A percentile compares a stretch with the other conserved stretches of the same genome.
Conservation (phyloP, 1,140 invertebrate genomes). For the Aphelenchoides fujianensis region DNA sequence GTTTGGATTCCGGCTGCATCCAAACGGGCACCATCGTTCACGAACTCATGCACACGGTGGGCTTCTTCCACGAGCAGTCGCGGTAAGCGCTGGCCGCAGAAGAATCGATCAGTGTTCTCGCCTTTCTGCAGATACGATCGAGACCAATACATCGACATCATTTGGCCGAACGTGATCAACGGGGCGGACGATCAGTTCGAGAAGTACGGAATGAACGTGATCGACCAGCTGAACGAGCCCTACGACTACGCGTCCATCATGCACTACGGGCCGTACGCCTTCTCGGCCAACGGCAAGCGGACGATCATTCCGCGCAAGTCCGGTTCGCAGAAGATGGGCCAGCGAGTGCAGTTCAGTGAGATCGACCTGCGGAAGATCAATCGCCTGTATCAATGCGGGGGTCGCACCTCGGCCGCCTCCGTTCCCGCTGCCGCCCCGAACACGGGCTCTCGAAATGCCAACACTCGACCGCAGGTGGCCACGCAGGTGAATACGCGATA, state of each 20-base stretch:
- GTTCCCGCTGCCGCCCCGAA: background rate
- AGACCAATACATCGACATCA: constrained; percentile 59
- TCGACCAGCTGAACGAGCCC: constrained; percentile 54
- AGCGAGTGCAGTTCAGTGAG: constrained; percentile 64
- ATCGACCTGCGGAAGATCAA: constrained; percentile 66
- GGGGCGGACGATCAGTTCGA: constrained; percentile 62
- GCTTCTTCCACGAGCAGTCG: constrained; percentile 62
- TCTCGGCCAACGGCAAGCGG: constrained; percentile 64
- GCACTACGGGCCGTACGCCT: constrained; percentile 67
- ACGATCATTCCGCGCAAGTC: constrained; percentile 66
- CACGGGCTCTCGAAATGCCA: background rate
- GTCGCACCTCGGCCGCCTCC: constrained; percentile 3
- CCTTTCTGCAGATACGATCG: constrained; percentile 54
- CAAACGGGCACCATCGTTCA: constrained; percentile 61
- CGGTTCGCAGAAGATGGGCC: constrained; percentile 64
- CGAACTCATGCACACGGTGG: constrained; percentile 61
- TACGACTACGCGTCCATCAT: constrained; percentile 66
- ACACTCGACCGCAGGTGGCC: background rate
- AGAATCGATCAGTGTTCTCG: constrained; percentile 1
- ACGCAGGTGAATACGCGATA: constrained; percentile 9
- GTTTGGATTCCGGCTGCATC: constrained; percentile 59
- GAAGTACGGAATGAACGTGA: constrained; percentile 60
- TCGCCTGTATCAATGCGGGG: constrained; percentile 64
- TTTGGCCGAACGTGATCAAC: constrained; percentile 59
- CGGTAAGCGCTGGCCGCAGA: too few relatives aligned